These are phyloP conservation scores for Alentia gelatinosa DNA, from an alignment of 2,888 invertebrate genomes.

Conservation along the genomic window DNA sequence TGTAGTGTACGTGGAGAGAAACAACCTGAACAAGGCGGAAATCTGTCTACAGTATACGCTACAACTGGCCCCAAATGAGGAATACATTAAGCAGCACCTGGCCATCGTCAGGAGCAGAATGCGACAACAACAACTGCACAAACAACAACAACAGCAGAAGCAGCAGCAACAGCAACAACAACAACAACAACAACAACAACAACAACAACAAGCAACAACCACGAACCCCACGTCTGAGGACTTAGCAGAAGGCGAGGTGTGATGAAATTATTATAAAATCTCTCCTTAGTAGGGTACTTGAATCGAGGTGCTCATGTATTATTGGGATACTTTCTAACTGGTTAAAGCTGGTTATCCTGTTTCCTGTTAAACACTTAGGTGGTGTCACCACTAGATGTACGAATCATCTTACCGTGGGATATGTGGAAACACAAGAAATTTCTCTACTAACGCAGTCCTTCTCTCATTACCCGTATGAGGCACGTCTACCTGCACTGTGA, in stretches of 20 bases:
- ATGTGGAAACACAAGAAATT: too few relatives aligned
- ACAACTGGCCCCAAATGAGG: constrained; percentile 90
- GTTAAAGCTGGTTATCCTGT: too few relatives aligned
- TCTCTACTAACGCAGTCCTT: too few relatives aligned
- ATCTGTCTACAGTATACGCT: constrained; percentile 89
- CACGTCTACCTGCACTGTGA: too few relatives aligned
- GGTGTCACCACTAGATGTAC: too few relatives aligned
- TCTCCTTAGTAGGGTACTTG: background rate
- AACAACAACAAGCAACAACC: background rate
- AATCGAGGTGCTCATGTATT: background rate
- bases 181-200: background rate
- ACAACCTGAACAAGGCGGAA: constrained; percentile 91
- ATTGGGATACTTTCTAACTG: background rate
- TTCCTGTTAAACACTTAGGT: too few relatives aligned
- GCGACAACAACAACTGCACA: constrained; percentile 17
- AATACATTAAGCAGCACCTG: constrained; percentile 94
- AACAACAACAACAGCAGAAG: background rate
- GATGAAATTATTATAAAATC: background rate
- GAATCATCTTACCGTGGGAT: too few relatives aligned
- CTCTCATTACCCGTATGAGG: too few relatives aligned
- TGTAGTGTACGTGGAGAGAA: constrained; percentile 96
- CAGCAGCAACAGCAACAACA: background rate
- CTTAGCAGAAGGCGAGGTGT: background rate
- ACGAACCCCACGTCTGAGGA: background rate
- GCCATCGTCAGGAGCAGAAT: constrained; percentile 90